Evolutionary conservation across 2,113 vertebrate genomes (phyloP), one percentile per base, ranked within the genome.

Genomic region (Microcebus lehilahytsara): DNA sequence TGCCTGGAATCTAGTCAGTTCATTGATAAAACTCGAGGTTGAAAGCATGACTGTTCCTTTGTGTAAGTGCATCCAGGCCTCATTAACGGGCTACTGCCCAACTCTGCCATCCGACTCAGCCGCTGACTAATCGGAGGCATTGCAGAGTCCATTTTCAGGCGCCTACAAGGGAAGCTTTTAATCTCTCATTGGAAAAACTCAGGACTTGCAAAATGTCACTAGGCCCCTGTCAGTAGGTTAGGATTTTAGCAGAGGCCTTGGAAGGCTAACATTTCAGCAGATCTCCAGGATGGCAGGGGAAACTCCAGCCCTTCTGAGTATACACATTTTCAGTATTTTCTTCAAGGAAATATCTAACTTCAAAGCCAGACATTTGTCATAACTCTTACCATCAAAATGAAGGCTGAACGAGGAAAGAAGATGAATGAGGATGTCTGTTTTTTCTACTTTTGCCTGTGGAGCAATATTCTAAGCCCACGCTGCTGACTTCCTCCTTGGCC

Each of bases 1-100:
- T 83, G 97, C 96, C 95, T 98, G 99, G 99, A 99, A 99, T 99
- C 96, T 17, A 37, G 97, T 91, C 58, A 42, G 94, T 97, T 98
- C 99, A 98, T 98, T 98, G 99, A 99, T 97, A 97, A 98, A 98
- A 98, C 71, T 89, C 32, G 25, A 80, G 89, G 83, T 93, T 92
- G 98, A 95, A 98, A 97, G 98, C 69, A 95, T 37, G 96, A 27
- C 8, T 97, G 3, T 96, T 95, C 94, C 97, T 99, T 99, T 99
- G 99, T 99, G 97, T 1, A n/a, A 96, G 97, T 67, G 97, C 97
- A 95, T 58, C 97, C 97, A 97, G 95, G 89, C 97, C 97, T 95
- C 94, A 12, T 94, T 97, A 84, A 42, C 37, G 25, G 95, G 96
- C 96, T 11, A 12, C 91, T 46, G 64, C 94, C 96, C 37, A 56